Evolutionary conservation across 2,797 vertebrate species (phyloP).

Genomic region (Sebastes goodei): DNA sequence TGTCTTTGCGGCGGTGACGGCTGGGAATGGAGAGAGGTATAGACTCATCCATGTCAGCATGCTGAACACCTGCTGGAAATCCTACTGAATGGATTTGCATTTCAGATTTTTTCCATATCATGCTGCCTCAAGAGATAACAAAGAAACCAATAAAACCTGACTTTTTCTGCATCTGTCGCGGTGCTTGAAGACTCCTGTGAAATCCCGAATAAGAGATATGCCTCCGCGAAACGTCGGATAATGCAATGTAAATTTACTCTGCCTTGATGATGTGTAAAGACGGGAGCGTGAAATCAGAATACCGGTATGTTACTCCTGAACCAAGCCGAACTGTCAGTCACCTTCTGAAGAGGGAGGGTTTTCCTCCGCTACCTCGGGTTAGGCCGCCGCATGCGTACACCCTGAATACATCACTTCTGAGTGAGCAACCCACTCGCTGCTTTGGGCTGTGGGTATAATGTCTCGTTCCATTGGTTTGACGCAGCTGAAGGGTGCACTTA

Average conservation of each 20-base stretch:
- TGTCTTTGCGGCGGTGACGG: background rate
- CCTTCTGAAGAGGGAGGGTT: slow-evolving; percentile 19
- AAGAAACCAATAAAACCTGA: slow-evolving; percentile 17
- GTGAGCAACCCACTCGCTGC: slow-evolving; percentile 24
- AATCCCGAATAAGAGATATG: slow-evolving; percentile 13
- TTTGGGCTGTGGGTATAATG: slow-evolving; percentile 47
- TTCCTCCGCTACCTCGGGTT: slow-evolving; percentile 13
- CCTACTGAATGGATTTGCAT: slow-evolving; percentile 40
- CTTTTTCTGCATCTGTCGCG: background rate
- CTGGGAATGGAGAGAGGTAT: background rate
- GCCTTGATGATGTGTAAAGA: slow-evolving; percentile 27
- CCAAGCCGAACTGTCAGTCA: slow-evolving; percentile 47
- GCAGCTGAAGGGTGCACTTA: slow-evolving; percentile 50
- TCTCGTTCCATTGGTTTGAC: slow-evolving; percentile 54
- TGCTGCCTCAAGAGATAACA: slow-evolving; percentile 21
- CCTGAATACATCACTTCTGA: slow-evolving; percentile 34
- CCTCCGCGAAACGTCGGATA: background rate
- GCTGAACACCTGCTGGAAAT: slow-evolving; percentile 19
- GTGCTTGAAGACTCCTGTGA: slow-evolving; percentile 8
- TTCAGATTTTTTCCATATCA: slow-evolving; percentile 30
- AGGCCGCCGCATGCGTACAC: slow-evolving; percentile 7
- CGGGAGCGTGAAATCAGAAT: slow-evolving; percentile 27
- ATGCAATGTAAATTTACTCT: slow-evolving; percentile 32
- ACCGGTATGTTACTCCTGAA: slow-evolving; percentile 2
- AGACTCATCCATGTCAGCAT: slow-evolving; percentile 8